Percentiles rank a stretch among this genome's conserved stretches.
Evolutionary conservation across 2,797 vertebrate species (phyloP).

Genomic region (Hoplostethus atlanticus): DNA sequence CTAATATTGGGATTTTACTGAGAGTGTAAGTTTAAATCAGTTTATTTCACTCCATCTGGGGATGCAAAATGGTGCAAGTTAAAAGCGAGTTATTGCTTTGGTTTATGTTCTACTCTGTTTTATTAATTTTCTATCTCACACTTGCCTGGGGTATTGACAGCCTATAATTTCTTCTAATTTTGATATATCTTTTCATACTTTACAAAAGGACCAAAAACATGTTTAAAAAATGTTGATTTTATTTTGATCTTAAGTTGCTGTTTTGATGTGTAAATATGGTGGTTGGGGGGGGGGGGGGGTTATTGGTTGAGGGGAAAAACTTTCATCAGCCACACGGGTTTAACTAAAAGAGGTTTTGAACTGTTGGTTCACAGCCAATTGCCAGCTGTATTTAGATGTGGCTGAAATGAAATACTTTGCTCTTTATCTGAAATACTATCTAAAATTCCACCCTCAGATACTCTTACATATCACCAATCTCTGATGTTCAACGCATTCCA

Average conservation of each 20-base stretch:
- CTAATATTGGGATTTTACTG: too few species aligned
- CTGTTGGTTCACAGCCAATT: slow-evolving; percentile 52
- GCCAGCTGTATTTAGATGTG: slow-evolving; percentile 15
- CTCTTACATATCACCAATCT: neutral
- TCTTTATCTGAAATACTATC: slow-evolving; percentile 30
- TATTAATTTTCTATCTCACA: neutral
- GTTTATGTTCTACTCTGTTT: neutral
- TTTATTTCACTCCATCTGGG: slow-evolving; percentile 1
- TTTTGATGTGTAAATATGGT: slow-evolving; percentile 55
- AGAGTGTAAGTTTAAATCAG: neutral
- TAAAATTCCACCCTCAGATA: slow-evolving; percentile 8
- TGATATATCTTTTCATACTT: slow-evolving; percentile 28
- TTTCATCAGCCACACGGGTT: slow-evolving; percentile 25
- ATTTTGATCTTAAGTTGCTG: slow-evolving; percentile 33
- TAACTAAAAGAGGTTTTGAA: slow-evolving; percentile 31
- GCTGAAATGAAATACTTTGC: neutral
- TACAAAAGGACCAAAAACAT: slow-evolving; percentile 34
- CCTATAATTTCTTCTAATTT: slow-evolving; percentile 31
- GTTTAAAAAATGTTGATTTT: slow-evolving; percentile 14
- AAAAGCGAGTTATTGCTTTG: slow-evolving; percentile 27
- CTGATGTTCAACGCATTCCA: neutral
- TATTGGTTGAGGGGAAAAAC: slow-evolving; percentile 32
- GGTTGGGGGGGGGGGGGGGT: neutral
- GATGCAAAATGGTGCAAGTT: slow-evolving; percentile 40
- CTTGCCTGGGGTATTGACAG: neutral